Evolutionary conservation across 2,888 invertebrate genomes (phyloP).

Genomic region (Steinernema scapterisci): DNA sequence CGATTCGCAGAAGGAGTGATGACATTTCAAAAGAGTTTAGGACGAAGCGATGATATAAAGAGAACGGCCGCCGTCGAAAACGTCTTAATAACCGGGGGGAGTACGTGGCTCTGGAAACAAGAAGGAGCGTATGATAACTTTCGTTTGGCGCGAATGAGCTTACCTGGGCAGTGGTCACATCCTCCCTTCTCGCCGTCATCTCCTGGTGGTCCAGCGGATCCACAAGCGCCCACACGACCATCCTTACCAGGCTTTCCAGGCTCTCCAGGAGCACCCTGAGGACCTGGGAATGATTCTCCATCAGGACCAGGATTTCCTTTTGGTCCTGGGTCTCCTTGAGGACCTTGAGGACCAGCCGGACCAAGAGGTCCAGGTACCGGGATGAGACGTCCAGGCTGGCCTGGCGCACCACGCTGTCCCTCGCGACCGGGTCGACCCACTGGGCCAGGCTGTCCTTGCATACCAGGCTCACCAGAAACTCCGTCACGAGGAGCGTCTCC

Average conservation of each 20-base stretch:
- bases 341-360: slow-evolving; percentile 58
- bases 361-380: slow-evolving; percentile 26
- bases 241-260: slow-evolving; percentile 43
- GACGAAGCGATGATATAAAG: too few species aligned
- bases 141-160: not conserved
- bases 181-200: slow-evolving; percentile 64
- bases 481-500: slow-evolving; percentile 51
- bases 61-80: too few species aligned
- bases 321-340: slow-evolving; percentile 59
- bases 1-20: not conserved
- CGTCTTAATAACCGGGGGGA: slow-evolving; percentile 5
- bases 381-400: slow-evolving; percentile 38
- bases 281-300: slow-evolving; percentile 56
- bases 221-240: slow-evolving; percentile 51
- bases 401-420: slow-evolving; percentile 52
- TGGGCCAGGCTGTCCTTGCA: slow-evolving; percentile 61
- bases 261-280: slow-evolving; percentile 47
- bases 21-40: slow-evolving; percentile 18
- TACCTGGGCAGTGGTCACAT: slow-evolving; percentile 61
- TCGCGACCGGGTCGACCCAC: slow-evolving; percentile 59
- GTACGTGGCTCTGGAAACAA: slow-evolving; percentile 15
- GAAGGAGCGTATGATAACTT: not conserved
- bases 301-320: slow-evolving; percentile 61
- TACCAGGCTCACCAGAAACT: slow-evolving; percentile 60
- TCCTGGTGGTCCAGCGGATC: slow-evolving; percentile 49